Base-by-base conservation (phyloP, 2,797 vertebrate species). In the Synaphobranchus kaupii region DNA sequence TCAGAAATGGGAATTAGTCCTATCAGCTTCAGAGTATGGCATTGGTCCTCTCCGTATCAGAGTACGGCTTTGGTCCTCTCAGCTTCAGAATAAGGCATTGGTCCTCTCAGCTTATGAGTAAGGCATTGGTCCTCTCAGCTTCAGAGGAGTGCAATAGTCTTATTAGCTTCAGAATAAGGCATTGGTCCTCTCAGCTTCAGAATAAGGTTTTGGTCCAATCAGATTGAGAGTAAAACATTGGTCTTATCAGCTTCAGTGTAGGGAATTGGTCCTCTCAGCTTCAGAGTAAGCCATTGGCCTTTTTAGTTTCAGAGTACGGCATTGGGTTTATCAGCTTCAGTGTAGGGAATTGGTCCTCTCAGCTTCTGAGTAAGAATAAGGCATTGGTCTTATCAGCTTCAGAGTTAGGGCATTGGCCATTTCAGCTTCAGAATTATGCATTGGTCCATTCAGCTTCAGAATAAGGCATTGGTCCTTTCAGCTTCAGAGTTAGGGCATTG, bases 261-360 rank as follows among this genome's bases (percentile, higher is more conserved):
- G 90, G 90, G 91, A 92, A 92, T 91, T 92, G 91, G 93, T 90
- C 88, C 91, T 92, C 80, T 92, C 92, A 90, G 89, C 92, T 90
- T 84, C 73, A 91, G 93, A 89, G 91, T 87, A 20, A 13, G 90
- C 90, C 89, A 60, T 22, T 22, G 58, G 58, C 5, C 15, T 15
- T 60, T 2, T 22, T 15, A 25, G 58, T 17, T 22, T 60, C 17
- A 22, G 58, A 60, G 90, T 90, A 84, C 90, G 91, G 91, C 92
- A 92, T 91, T 93, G 91, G 93, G 89, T 5, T 2, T 60, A 2
- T 22, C 58, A 60, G 58, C 58, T 60, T 60, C 20, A 60, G 58
- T 3, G 17, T 22, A 17, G 1, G 58, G 13, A 17, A 22, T 60
- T 60, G 58, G 58, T 15, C 39, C 39, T 39, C 1, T 39, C 39